Evolutionary conservation across 2,888 invertebrate species (phyloP), one percentile per base, ranked within the genome.

Genomic region (Lymantria dispar): DNA sequence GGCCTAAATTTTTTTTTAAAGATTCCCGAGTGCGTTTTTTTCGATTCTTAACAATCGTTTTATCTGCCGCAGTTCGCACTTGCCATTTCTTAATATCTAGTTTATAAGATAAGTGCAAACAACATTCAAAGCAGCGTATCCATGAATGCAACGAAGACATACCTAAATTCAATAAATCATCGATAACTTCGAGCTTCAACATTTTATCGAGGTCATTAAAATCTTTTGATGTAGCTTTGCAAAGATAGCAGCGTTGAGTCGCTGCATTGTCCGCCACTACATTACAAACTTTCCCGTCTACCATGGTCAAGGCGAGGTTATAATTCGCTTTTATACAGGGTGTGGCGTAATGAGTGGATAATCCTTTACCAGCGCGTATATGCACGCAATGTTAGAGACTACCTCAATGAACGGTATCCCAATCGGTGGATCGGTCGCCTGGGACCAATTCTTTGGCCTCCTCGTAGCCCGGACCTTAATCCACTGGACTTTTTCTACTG

Each of bases 251-350:
- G 33, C 62, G 47, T 47, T 56, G 62, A 9, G 75, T 72, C 9
- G 73, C 75, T 46, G 47, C 55, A 14, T 71, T 77, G 40, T 60
- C 53, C 33, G 74, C 70, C n/a, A 70, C 71, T 30, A 74, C 74
- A 58, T 78, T 77, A 50, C 68, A 75, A 0, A 78, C 70, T 53
- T 78, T 79, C 7, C 64, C 74, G 51, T 76, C 46, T 72, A 56
- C 13, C 42, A 42, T 41, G 10, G 13, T 41, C 22, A 54, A 33
- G n/a, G n/a, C n/a, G n/a, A n/a, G n/a, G n/a, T n/a, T n/a, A n/a
- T n/a, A n/a, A n/a, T n/a, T n/a, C n/a, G n/a, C n/a, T n/a, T n/a
- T n/a, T n/a, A n/a, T n/a, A n/a, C n/a, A n/a, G n/a, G n/a, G n/a
- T n/a, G n/a, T n/a, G n/a, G n/a, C n/a, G n/a, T n/a, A n/a, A n/a